Evolutionary conservation across 2,888 invertebrate species (phyloP).

Genomic region (Hyposoter didymator): DNA sequence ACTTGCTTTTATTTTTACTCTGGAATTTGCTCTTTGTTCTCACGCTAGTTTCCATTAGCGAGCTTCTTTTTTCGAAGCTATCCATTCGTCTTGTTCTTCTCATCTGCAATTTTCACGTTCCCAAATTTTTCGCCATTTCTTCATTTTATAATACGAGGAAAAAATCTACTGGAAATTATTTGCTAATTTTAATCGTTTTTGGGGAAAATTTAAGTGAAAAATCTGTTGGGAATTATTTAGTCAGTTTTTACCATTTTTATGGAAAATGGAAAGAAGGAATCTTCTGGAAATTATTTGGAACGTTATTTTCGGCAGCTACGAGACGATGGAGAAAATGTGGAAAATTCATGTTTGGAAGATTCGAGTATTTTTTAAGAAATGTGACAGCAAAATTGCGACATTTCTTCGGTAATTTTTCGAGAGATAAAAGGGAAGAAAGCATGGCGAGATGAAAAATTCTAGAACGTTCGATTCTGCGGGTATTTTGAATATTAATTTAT

Average conservation of each 20-base stretch:
- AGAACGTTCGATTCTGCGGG: not conserved
- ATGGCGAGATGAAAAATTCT: not conserved
- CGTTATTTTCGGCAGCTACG: too few species aligned
- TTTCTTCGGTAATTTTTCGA: not conserved
- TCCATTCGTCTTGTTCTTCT: slow-evolving; percentile 74
- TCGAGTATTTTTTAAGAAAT: not conserved
- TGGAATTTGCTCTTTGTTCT: slow-evolving; percentile 70
- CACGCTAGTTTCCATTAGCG: slow-evolving; percentile 71
- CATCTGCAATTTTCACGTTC: slow-evolving; percentile 76
- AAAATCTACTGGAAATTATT: not conserved
- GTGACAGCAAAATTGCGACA: not conserved
- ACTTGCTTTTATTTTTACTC: slow-evolving; percentile 30
- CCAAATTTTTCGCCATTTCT: not conserved
- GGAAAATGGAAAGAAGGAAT: too few species aligned
- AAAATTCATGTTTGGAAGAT: not conserved
- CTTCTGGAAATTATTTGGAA: too few species aligned
- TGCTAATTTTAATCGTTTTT: not conserved
- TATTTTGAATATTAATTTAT: not conserved
- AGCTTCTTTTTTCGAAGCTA: slow-evolving; percentile 73
- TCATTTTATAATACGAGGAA: not conserved
- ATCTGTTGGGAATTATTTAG: not conserved
- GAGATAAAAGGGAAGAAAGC: not conserved
- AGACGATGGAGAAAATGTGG: not conserved
- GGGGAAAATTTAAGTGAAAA: not conserved
- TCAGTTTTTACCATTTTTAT: too few species aligned